Evolutionary conservation across 1,140 invertebrate genomes (phyloP), one percentile per base, ranked within the genome.

Genomic region (Tribolium castaneum): DNA sequence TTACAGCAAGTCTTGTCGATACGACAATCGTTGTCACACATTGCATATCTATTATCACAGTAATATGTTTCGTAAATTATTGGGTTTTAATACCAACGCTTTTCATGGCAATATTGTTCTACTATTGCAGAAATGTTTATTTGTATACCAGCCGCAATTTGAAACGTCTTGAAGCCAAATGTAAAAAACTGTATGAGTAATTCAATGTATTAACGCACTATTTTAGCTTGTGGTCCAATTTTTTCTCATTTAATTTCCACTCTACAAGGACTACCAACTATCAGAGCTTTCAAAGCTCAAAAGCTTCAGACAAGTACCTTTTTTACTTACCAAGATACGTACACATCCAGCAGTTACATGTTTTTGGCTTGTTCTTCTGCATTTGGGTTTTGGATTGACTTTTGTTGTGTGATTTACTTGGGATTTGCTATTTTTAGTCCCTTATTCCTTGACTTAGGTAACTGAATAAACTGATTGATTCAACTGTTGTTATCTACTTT

Each of bases 241-340:
- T 93, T 92, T 82, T 90, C 89, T 6, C 92, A 93, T 78, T 84
- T 94, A 2, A 92, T 89, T 77, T 89, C 92, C 19, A 90, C 91
- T 1, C 81, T 94, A 0, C 89, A 92, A 84, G 93, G 93, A 7
- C 88, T 99, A 30, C 90, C 94, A 0, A 98, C 96, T 0, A 96
- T 99, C 72, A 88, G 97, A 76, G 95, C 96, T 0, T 96, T 95
- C 81, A 89, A 90, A 30, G 93, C 93, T 0, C 91, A 97, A 86
- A 88, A 92, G 79, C 91, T 93, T 74, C 90, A 98, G 4, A 93
- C 94, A 80, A 86, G 91, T 22, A 92, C 95, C 86, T 96, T 96
- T 81, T 94, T 95, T 82, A 92, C 90, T 78, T 91, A 93, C 85
- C 93, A 96, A 90, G 90, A 93, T 83, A 77, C 91, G 19, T 92